Percentiles rank a stretch among this genome's conserved stretches.
Evolutionary conservation across 1,140 invertebrate species (phyloP).

Genomic region (Neuroterus valhalla): DNA sequence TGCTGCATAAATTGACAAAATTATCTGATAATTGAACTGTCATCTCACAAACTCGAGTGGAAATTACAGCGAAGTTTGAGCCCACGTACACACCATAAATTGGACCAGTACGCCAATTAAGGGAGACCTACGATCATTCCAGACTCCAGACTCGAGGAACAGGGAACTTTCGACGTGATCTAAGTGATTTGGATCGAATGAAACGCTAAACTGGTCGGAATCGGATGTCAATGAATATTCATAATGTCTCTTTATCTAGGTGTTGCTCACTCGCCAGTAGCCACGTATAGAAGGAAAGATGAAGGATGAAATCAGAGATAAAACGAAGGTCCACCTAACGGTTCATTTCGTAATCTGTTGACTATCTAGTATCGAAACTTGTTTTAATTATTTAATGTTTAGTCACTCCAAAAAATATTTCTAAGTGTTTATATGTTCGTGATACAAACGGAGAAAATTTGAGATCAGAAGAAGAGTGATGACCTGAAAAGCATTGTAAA

Average conservation of each 20-base stretch:
- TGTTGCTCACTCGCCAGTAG: conserved; percentile 16
- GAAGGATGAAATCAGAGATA: conserved; percentile 23
- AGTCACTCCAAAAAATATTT: neutral
- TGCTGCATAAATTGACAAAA: conserved; percentile 1
- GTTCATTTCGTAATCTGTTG: conserved; percentile 1
- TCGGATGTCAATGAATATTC: conserved; percentile 20
- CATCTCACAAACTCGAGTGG: neutral
- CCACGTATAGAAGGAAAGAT: conserved; percentile 19
- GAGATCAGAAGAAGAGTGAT: too few relatives aligned
- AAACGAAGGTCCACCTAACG: neutral
- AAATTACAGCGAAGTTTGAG: conserved; percentile 11
- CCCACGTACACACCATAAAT: conserved; percentile 17
- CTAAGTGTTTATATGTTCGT: neutral
- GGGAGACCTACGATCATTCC: conserved; percentile 5
- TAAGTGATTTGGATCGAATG: conserved; percentile 10
- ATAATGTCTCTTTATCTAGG: neutral
- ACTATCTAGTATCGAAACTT: neutral
- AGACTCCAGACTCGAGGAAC: neutral
- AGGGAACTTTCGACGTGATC: conserved; percentile 1
- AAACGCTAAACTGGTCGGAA: conserved; percentile 5
- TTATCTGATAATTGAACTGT: conserved; percentile 23
- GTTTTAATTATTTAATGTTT: too few relatives aligned
- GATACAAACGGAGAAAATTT: too few relatives aligned
- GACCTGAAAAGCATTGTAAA: too few relatives aligned
- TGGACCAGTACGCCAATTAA: conserved; percentile 6